Evolutionary conservation across 2,888 invertebrate species (phyloP).

Genomic region (Eremobia ochroleuca): DNA sequence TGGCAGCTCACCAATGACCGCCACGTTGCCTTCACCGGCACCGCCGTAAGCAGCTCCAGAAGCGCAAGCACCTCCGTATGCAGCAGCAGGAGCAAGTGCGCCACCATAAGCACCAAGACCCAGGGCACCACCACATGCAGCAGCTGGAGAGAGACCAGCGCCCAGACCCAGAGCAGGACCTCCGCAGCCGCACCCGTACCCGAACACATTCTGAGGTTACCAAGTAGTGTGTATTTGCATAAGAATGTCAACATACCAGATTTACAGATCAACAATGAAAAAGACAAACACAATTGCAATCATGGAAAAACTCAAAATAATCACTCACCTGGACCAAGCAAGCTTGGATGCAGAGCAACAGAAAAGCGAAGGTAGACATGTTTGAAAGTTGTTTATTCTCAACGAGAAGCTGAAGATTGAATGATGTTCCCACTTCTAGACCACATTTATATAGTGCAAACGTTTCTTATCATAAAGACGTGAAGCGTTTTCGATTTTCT

Average conservation of each 20-base stretch:
- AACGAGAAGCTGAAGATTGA: neutral
- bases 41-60: conserved; percentile 8
- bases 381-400: neutral
- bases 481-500: neutral
- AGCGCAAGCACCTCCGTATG: neutral
- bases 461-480: neutral
- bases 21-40: conserved; percentile 72
- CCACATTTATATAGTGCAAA: neutral
- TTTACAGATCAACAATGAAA: no score
- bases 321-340: conserved; percentile 17
- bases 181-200: conserved; percentile 9
- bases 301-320: neutral
- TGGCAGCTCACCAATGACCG: conserved; percentile 69
- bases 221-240: no score
- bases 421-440: neutral
- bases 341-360: conserved; percentile 10
- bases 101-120: no score
- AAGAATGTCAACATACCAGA: no score
- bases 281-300: neutral
- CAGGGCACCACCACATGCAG: conserved; percentile 37
- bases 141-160: no score
- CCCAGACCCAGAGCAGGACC: conserved; percentile 46
- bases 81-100: neutral
- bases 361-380: conserved; percentile 17
- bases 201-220: neutral